Conservation (phyloP, 2,888 invertebrate species). For the Ichneumon xanthorius region DNA sequence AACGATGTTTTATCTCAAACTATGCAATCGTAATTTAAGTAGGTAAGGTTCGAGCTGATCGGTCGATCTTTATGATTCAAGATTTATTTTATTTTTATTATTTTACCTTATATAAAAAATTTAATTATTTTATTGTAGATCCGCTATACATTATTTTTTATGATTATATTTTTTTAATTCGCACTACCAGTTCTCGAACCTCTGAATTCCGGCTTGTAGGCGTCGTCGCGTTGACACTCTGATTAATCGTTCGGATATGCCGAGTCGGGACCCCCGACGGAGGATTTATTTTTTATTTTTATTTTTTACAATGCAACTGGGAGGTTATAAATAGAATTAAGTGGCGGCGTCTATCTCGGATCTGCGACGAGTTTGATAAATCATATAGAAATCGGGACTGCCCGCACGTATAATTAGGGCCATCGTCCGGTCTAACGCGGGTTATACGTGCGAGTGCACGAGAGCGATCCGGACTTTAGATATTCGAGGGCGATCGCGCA, state of each 20-base stretch:
- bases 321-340: not conserved
- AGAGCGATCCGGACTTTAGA: conserved; percentile 30
- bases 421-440: not conserved
- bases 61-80: too few species aligned
- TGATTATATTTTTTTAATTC: not conserved
- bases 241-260: not conserved
- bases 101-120: too few species aligned
- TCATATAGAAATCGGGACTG: conserved; percentile 32
- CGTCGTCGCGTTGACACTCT: conserved; percentile 11
- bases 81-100: too few species aligned
- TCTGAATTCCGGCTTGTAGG: not conserved
- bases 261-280: not conserved
- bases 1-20: too few species aligned
- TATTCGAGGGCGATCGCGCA: conserved; percentile 43
- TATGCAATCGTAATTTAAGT: too few species aligned
- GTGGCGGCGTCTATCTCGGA: conserved; percentile 11
- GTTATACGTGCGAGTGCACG: not conserved
- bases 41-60: too few species aligned
- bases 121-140: not conserved
- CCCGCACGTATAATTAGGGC: conserved; percentile 32
- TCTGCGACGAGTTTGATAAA: conserved; percentile 29
- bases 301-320: not conserved
- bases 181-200: not conserved
- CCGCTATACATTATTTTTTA: too few species aligned
- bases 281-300: not conserved